Evolutionary conservation across 2,888 invertebrate species (phyloP).

Genomic region (Tryphoninae sp.): DNA sequence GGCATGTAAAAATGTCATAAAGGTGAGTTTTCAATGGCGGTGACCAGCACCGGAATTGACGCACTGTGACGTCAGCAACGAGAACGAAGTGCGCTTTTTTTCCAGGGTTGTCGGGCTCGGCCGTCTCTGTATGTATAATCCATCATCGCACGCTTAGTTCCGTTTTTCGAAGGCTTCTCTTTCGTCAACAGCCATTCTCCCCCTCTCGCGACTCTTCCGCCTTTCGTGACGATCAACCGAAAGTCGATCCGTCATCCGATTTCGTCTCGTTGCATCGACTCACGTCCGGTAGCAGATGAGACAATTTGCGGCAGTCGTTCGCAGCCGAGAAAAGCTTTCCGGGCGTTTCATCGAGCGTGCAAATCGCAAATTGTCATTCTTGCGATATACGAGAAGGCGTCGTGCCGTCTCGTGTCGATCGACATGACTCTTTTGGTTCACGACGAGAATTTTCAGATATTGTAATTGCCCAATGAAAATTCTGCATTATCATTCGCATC

Average conservation of each 20-base stretch:
- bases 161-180: constrained; percentile 60
- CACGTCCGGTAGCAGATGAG: constrained; percentile 57
- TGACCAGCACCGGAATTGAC: not conserved
- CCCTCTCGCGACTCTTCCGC: constrained; percentile 17
- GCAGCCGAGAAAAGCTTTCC: constrained; percentile 21
- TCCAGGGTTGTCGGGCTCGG: constrained; percentile 55
- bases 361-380: constrained; percentile 49
- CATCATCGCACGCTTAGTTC: constrained; percentile 79
- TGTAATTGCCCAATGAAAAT: constrained; percentile 47
- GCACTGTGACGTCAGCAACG: constrained; percentile 40
- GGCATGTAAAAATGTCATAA: constrained; percentile 64
- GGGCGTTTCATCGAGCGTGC: constrained; percentile 57
- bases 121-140: constrained; percentile 74
- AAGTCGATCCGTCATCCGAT: constrained; percentile 79
- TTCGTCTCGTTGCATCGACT: constrained; percentile 75
- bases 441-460: constrained; percentile 38
- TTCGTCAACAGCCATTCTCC: constrained; percentile 29
- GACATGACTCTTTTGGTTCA: constrained; percentile 8
- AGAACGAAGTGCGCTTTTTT: constrained; percentile 45
- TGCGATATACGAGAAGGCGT: constrained; percentile 25
- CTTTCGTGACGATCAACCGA: constrained; percentile 62
- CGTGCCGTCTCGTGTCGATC: constrained; percentile 33
- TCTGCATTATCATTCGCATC: constrained; percentile 36
- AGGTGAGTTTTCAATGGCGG: constrained; percentile 58
- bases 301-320: not conserved